Conservation (phyloP, 2,888 invertebrate species). For the Amphimallon solstitiale region DNA sequence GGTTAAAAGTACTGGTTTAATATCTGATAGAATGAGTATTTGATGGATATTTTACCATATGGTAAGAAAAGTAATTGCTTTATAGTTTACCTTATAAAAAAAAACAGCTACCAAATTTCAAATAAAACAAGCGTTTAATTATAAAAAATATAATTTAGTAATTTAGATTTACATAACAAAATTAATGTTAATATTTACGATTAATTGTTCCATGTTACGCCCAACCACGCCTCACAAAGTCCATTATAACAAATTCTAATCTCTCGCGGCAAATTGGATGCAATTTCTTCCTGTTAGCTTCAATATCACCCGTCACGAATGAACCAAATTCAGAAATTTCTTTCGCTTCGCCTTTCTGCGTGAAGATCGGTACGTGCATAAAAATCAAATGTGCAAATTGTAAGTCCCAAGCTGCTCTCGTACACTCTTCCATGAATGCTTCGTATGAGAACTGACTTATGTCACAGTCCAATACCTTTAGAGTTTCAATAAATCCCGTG, state of each 20-base stretch:
- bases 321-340: slow-evolving; percentile 55
- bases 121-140: too few species aligned
- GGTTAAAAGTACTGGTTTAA: too few species aligned
- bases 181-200: too few species aligned
- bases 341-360: slow-evolving; percentile 55
- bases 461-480: slow-evolving; percentile 54
- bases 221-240: slow-evolving; percentile 33
- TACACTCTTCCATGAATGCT: slow-evolving; percentile 58
- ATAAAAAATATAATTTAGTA: too few species aligned
- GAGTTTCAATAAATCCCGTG: slow-evolving; percentile 45
- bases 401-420: slow-evolving; percentile 53
- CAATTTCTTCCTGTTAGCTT: slow-evolving; percentile 1
- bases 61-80: too few species aligned
- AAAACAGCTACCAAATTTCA: too few species aligned
- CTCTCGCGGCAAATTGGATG: slow-evolving; percentile 11
- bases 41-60: too few species aligned
- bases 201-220: too few species aligned
- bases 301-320: neutral
- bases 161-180: too few species aligned
- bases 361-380: slow-evolving; percentile 62
- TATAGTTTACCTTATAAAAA: too few species aligned
- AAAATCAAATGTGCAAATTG: slow-evolving; percentile 61
- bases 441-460: slow-evolving; percentile 58
- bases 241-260: slow-evolving; percentile 29
- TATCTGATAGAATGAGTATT: too few species aligned